Conservation (phyloP, 2,888 invertebrate genomes). For the Chelonus formosanus region DNA sequence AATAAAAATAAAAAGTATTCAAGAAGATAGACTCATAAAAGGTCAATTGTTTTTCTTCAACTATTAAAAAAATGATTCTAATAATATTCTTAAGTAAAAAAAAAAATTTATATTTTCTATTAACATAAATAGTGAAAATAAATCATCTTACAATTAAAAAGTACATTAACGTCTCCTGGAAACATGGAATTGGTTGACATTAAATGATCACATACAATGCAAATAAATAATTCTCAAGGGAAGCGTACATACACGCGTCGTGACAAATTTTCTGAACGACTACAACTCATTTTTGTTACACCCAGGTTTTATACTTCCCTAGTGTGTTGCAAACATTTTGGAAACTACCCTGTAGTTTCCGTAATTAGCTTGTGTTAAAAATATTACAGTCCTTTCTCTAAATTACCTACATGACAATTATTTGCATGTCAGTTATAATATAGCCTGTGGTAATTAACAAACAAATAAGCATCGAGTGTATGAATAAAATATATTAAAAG, state of each 20-base stretch:
- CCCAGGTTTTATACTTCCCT: slow-evolving; percentile 1
- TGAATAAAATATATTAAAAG: slow-evolving; percentile 12
- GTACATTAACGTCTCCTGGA: not conserved
- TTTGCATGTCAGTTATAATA: not conserved
- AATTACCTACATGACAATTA: slow-evolving; percentile 7
- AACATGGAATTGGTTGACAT: slow-evolving; percentile 1
- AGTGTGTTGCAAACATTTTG: not conserved
- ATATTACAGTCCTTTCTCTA: slow-evolving; percentile 1
- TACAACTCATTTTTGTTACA: too few relatives aligned
- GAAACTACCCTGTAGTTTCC: too few relatives aligned
- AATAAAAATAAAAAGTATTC: too few relatives aligned
- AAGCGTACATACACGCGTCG: not conserved
- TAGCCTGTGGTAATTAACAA: slow-evolving; percentile 1
- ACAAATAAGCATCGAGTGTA: not conserved
- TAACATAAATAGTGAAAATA: too few relatives aligned
- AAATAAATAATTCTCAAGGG: slow-evolving; percentile 4
- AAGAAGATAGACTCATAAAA: too few relatives aligned
- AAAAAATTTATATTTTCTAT: too few relatives aligned
- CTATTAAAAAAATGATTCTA: too few relatives aligned
- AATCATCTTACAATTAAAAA: too few relatives aligned
- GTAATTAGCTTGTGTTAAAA: slow-evolving; percentile 1
- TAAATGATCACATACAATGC: not conserved
- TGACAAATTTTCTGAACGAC: slow-evolving; percentile 1
- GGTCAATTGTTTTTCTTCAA: too few relatives aligned
- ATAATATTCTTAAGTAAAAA: too few relatives aligned